Conservation (phyloP, 1,140 invertebrate species). For the Hesperophylax magnus region DNA sequence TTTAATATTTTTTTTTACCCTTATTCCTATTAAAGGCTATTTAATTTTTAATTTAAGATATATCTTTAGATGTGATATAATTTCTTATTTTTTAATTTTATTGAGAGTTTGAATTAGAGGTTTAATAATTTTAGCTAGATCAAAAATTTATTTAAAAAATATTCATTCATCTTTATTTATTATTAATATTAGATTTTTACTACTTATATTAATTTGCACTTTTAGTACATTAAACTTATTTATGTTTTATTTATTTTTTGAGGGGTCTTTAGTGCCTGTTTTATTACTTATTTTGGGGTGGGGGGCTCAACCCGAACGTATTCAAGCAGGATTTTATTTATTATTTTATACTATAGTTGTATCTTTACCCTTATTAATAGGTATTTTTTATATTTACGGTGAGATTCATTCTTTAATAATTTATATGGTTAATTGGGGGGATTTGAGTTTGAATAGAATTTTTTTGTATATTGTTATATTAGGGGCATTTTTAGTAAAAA, state of each 20-base stretch:
- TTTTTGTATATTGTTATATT: constrained; percentile 69
- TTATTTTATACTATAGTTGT: constrained; percentile 76
- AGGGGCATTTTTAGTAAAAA: constrained; percentile 78
- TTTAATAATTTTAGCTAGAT: constrained; percentile 71
- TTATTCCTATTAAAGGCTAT: too few relatives aligned
- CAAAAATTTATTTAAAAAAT: constrained; percentile 65
- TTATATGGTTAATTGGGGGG: constrained; percentile 67
- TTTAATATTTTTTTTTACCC: too few relatives aligned
- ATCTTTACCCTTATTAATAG: constrained; percentile 74
- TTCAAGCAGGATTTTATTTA: constrained; percentile 74
- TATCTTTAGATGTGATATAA: constrained; percentile 66
- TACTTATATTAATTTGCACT: constrained; percentile 72
- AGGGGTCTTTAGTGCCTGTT: too few relatives aligned
- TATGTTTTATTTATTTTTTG: constrained; percentile 78
- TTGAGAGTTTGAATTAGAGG: constrained; percentile 70
- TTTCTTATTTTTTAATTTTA: constrained; percentile 70
- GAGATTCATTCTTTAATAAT: constrained; percentile 65
- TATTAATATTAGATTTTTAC: constrained; percentile 70
- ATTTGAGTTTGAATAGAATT: constrained; percentile 61
- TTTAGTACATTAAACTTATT: constrained; percentile 73
- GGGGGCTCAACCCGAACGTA: constrained; percentile 74
- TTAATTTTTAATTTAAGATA: too few relatives aligned
- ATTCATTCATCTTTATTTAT: constrained; percentile 69
- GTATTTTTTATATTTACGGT: constrained; percentile 70
- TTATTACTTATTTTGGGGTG: constrained; percentile 79